These are phyloP conservation scores for Hemitrygon akajei DNA, from an alignment of 2,797 vertebrate genomes.

Conservation along the genomic window DNA sequence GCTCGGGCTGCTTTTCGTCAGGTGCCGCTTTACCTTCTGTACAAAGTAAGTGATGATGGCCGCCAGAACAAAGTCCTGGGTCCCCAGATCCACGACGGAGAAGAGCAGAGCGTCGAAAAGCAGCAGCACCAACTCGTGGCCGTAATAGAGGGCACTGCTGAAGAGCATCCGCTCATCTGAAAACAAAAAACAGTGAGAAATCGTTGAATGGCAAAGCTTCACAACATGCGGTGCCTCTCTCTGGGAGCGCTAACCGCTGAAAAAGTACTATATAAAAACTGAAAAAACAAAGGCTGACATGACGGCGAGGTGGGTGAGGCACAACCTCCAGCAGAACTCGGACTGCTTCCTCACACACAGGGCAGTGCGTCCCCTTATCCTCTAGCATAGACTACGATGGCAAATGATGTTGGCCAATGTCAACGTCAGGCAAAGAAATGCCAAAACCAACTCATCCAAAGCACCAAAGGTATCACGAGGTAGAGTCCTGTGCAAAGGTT, in stretches of 20 bases:
- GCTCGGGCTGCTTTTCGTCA: background rate
- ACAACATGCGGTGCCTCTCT: background rate
- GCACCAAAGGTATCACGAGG: too few relatives aligned
- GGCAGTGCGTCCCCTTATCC: background rate
- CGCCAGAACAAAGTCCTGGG: conserved; percentile 37
- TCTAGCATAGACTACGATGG: too few relatives aligned
- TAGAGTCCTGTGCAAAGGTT: too few relatives aligned
- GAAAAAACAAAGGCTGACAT: background rate
- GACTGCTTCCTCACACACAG: background rate
- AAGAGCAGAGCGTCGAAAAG: conserved; percentile 41
- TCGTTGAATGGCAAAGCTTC: background rate
- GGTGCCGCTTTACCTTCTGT: conserved; percentile 39
- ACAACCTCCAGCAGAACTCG: background rate
- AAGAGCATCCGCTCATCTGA: conserved; percentile 38
- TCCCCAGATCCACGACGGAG: conserved; percentile 38
- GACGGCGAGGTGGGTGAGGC: background rate
- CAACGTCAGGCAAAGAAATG: background rate
- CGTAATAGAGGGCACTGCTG: conserved; percentile 42
- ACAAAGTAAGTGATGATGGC: conserved; percentile 26
- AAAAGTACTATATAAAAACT: background rate
- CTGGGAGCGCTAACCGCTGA: background rate
- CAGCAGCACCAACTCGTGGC: conserved; percentile 35
- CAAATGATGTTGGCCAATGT: background rate
- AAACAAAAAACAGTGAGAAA: background rate
- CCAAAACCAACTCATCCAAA: too few relatives aligned